These are phyloP conservation scores for Ophioninae sp. DNA, from an alignment of 2,888 invertebrate genomes.

Conservation along the genomic window DNA sequence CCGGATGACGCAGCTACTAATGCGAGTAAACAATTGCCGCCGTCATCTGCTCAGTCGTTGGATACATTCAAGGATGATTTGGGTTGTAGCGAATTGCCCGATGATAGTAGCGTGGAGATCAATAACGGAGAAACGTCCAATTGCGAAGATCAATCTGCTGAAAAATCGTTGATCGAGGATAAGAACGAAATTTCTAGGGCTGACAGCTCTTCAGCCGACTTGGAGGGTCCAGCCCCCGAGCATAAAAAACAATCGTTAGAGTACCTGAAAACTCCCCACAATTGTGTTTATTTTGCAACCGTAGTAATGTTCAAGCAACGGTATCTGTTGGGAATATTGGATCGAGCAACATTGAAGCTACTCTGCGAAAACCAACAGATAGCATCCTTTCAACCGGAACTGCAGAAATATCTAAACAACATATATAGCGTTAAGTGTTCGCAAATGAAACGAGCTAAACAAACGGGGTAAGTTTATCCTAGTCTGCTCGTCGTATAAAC, in stretches of 20 bases:
- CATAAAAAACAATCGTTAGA: slow-evolving; percentile 17
- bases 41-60: slow-evolving; percentile 40
- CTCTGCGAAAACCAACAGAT: slow-evolving; percentile 87
- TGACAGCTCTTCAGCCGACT: slow-evolving; percentile 9
- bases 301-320: slow-evolving; percentile 85
- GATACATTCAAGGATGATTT: slow-evolving; percentile 67
- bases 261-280: slow-evolving; percentile 80
- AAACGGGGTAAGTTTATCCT: slow-evolving; percentile 48
- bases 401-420: slow-evolving; percentile 75
- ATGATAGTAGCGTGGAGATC: slow-evolving; percentile 37
- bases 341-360: slow-evolving; percentile 86
- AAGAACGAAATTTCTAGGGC: slow-evolving; percentile 14
- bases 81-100: slow-evolving; percentile 67
- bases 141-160: slow-evolving; percentile 3
- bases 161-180: slow-evolving; percentile 37
- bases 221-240: background rate
- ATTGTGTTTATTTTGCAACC: slow-evolving; percentile 90
- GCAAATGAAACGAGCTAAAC: slow-evolving; percentile 55
- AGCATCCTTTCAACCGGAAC: slow-evolving; percentile 83
- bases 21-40: slow-evolving; percentile 14
- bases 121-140: slow-evolving; percentile 3
- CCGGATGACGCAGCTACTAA: background rate
- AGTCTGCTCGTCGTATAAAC: background rate
- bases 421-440: slow-evolving; percentile 68
- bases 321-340: slow-evolving; percentile 83